These are phyloP conservation scores for Varecia variegata DNA, from an alignment of 2,797 vertebrate genomes.

Conservation along the genomic window DNA sequence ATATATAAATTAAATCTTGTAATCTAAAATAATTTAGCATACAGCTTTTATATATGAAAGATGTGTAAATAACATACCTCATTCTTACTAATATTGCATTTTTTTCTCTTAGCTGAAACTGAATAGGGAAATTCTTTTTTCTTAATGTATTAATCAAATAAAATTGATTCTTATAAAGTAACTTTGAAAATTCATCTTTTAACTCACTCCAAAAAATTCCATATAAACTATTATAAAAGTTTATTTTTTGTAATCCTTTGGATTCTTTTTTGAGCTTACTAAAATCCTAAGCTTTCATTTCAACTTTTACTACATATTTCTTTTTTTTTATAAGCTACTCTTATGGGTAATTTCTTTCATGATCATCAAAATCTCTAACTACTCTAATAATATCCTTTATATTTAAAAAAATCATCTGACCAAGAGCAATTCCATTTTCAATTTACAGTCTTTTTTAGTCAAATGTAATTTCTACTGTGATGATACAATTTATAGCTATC, in stretches of 20 bases:
- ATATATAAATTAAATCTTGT: neutral
- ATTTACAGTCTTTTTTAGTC: neutral
- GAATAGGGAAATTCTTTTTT: neutral
- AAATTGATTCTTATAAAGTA: neutral
- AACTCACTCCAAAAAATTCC: neutral
- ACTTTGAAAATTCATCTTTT: neutral
- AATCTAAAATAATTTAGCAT: neutral
- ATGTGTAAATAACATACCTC: neutral
- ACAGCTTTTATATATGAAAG: neutral
- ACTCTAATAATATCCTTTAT: neutral
- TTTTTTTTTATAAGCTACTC: neutral
- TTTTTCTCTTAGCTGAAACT: neutral
- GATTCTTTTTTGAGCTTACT: neutral
- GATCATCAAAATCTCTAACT: neutral
- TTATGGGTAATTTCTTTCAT: neutral
- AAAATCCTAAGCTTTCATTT: neutral
- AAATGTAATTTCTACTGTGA: neutral
- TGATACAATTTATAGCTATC: neutral
- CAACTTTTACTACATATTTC: neutral
- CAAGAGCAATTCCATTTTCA: neutral
- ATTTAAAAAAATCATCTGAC: neutral
- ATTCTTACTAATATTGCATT: neutral
- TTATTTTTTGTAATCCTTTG: neutral
- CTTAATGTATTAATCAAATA: neutral
- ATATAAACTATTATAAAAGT: neutral